Conservation (phyloP, 2,113 vertebrate genomes). For the Phyllopteryx taeniolatus region DNA sequence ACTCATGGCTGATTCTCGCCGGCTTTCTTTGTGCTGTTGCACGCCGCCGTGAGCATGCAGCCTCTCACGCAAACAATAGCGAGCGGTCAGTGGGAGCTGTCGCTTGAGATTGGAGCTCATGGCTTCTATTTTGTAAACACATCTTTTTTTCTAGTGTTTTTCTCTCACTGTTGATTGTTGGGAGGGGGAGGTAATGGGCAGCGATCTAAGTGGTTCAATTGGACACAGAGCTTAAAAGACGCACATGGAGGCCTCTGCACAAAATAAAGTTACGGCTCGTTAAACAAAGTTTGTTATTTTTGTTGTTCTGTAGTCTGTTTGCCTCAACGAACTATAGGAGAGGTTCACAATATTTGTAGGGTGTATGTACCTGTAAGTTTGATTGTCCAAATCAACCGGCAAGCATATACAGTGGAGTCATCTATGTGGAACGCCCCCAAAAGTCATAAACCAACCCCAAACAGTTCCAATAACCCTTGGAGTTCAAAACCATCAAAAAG, state of each 20-base stretch:
- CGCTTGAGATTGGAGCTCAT: constrained; percentile 28
- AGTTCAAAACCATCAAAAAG: no score
- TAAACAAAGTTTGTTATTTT: no score
- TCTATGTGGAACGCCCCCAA: no score
- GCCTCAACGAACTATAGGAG: no score
- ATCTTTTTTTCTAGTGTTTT: constrained; percentile 24
- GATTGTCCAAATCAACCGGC: no score
- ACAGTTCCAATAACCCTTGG: no score
- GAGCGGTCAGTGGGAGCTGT: constrained; percentile 25
- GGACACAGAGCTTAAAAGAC: neutral
- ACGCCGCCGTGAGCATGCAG: constrained; percentile 26
- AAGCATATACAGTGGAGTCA: no score
- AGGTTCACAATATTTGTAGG: no score
- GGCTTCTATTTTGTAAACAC: constrained; percentile 17
- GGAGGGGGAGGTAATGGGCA: constrained; percentile 9
- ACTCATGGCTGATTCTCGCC: constrained; percentile 37
- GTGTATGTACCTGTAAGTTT: no score
- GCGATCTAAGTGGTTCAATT: constrained; percentile 35
- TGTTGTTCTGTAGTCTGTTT: no score
- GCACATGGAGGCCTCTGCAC: neutral
- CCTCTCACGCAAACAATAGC: constrained; percentile 29
- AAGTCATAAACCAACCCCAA: no score
- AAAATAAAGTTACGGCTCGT: no score
- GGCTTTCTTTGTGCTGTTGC: constrained; percentile 34
- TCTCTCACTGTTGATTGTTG: constrained; percentile 14